Percentiles rank a stretch among this genome's conserved stretches.
Conservation (phyloP, 2,888 invertebrate genomes). For the Nemapogon koenigi region DNA sequence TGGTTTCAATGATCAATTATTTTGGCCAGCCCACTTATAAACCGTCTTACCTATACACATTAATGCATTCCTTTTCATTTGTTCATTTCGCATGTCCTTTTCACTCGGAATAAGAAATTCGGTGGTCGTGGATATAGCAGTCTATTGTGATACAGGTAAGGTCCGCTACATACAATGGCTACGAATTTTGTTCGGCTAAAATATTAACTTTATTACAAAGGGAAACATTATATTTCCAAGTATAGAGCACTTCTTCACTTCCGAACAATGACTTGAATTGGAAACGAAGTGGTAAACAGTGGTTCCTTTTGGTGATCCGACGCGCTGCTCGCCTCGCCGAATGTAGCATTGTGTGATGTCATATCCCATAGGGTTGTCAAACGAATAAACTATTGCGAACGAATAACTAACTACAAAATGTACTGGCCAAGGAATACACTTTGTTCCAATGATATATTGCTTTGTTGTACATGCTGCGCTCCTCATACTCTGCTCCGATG, state of each 20-base stretch:
- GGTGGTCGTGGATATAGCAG: too few species aligned
- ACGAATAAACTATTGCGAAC: too few species aligned
- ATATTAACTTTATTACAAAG: constrained; percentile 59
- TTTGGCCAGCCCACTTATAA: constrained; percentile 40
- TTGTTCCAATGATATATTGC: too few species aligned
- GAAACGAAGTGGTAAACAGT: constrained; percentile 61
- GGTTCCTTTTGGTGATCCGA: constrained; percentile 35
- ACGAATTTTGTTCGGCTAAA: constrained; percentile 53
- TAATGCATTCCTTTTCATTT: constrained; percentile 27
- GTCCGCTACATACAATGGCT: constrained; percentile 40
- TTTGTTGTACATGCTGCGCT: too few species aligned
- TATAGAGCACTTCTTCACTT: constrained; percentile 58
- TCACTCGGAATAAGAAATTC: constrained; percentile 31
- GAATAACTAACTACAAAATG: too few species aligned
- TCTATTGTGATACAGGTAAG: constrained; percentile 45
- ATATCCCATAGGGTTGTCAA: too few species aligned
- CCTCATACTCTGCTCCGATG: too few species aligned
- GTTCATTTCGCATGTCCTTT: constrained; percentile 34
- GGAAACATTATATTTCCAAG: constrained; percentile 59
- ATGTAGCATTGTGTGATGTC: too few species aligned
- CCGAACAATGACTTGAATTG: constrained; percentile 57
- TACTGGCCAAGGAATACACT: too few species aligned
- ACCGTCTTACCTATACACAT: constrained; percentile 4
- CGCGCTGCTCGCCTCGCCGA: constrained; percentile 26
- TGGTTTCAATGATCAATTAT: constrained; percentile 36